Evolutionary conservation across 2,113 vertebrate species (phyloP), one percentile per base, ranked within the genome.

Genomic region (Uria lomvia): DNA sequence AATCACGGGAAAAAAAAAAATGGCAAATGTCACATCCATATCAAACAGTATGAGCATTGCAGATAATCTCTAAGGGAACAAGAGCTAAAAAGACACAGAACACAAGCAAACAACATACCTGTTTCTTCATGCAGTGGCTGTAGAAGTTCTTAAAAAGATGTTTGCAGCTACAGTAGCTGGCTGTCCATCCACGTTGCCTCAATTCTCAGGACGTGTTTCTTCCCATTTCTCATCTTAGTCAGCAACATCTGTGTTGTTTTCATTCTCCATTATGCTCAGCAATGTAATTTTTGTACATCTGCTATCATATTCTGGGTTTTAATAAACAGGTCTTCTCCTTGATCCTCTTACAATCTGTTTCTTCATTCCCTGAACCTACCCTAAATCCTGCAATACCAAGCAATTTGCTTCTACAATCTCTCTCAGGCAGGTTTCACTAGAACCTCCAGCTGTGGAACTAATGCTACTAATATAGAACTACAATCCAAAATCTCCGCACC

Each of bases 1-100:
- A 67, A 49, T 23, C 15, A 30, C 0, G 0, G 5, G 19, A 27
- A 4, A 0, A 5, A 5, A 55, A 76, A 72, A 73, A 2, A 30
- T 0, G 4, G 27, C 15, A 66, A 62, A 78, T 78, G 72, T 90
- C 52, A 78, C 29, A 38, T 23, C 27, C 66, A 23, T 43, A 55
- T 50, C 27, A 59, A 83, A 53, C 6, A 58, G 30, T 27, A n/a
- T 9, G 27, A 67, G 13, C 9, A 59, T 62, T 81, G 29, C n/a
- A 84, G 4, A 4, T n/a, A 26, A 45, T 18, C 32, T 50, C 59
- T 62, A 49, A 62, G 20, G 32, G 50, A 6, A 60, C 5, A 59
- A 84, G 30, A 89, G 60, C 2, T 87, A 23, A 81, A 68, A 74
- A 30, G 29, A 40, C 6, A 21, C 5, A 6, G 20, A 90, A 67